Evolutionary conservation across 2,113 vertebrate genomes (phyloP), one percentile per base, ranked within the genome.

Genomic region (Narcine bancroftii): DNA sequence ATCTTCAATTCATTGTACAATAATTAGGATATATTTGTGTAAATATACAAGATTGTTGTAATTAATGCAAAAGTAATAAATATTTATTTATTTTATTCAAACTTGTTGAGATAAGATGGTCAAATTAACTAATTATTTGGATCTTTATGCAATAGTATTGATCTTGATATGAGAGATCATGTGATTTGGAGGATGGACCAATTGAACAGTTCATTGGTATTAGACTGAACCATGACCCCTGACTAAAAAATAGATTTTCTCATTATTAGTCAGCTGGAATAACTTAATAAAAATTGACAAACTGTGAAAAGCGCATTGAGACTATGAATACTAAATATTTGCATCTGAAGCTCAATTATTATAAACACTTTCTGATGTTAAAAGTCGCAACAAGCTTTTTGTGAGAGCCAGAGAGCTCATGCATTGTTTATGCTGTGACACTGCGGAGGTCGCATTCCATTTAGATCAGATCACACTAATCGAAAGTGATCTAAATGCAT

Each of bases 31-130:
- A 53, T 53, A 83, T 33, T 83, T 83, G 47, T 53, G 45, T 83
- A 29, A 53, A 83, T 47, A 83, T 50, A 24, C 26, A 65, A 89
- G 33, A 39, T 7, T 53, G 17, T 2, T 21, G 56, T 63, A 89
- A 63, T 89, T 60, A 89, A 89, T 89, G n/a, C n/a, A 89, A 65
- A 89, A 39, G 3, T 24, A 3, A 33, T 83, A 24, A 42, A 39
- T 33, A 21, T 89, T 33, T 65, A 89, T 89, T 89, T 19, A 65
- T 89, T n/a, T 89, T 89, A n/a, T 89, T 89, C n/a, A 89, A 63
- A 65, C 17, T 39, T n/a, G 53, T 89, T 89, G 83, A 89, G 53
- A 89, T 4, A 60, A 56, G 56, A 63, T n/a, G 24, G 36, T 89
- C 56, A 89, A 89, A 39, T 60, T 6, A 56, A 60, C 13, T 60